Conservation (phyloP, 2,888 invertebrate species). For the Aleiodes alternator region DNA sequence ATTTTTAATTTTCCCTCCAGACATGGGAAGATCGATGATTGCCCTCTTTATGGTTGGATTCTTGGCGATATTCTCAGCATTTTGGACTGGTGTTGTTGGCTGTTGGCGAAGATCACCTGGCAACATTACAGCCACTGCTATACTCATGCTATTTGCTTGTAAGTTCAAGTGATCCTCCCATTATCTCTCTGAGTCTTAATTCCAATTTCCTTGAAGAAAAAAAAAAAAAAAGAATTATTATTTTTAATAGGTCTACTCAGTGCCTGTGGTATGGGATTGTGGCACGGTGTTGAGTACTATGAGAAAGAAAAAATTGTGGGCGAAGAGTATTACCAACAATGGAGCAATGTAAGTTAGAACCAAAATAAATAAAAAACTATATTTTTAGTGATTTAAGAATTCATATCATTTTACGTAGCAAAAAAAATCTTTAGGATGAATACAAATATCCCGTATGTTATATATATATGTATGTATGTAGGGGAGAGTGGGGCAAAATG, state of each 20-base stretch:
- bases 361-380: not conserved
- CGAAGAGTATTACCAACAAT: slow-evolving; percentile 94
- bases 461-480: too few species aligned
- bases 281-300: slow-evolving; percentile 97
- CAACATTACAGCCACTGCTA: slow-evolving; percentile 94
- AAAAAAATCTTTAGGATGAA: too few species aligned
- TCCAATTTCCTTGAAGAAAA: not conserved
- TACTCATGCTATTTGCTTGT: slow-evolving; percentile 92
- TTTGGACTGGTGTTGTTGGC: slow-evolving; percentile 96
- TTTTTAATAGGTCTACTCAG: slow-evolving; percentile 84
- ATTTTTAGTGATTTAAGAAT: not conserved
- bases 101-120: slow-evolving; percentile 97
- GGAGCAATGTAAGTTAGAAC: slow-evolving; percentile 86
- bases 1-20: slow-evolving; percentile 70
- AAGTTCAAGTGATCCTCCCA: slow-evolving; percentile 43
- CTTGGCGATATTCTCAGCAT: slow-evolving; percentile 92
- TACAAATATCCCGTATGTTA: too few species aligned
- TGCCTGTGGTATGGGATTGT: slow-evolving; percentile 95
- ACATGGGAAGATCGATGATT: slow-evolving; percentile 94
- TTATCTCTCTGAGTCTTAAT: slow-evolving; percentile 20
- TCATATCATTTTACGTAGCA: not conserved
- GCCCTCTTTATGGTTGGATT: slow-evolving; percentile 95
- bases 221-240: slow-evolving; percentile 1
- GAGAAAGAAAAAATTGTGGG: slow-evolving; percentile 96
- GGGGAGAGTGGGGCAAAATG: too few species aligned